These are phyloP conservation scores for Alitta virens DNA, from an alignment of 2,888 invertebrate species.

Conservation along the genomic window DNA sequence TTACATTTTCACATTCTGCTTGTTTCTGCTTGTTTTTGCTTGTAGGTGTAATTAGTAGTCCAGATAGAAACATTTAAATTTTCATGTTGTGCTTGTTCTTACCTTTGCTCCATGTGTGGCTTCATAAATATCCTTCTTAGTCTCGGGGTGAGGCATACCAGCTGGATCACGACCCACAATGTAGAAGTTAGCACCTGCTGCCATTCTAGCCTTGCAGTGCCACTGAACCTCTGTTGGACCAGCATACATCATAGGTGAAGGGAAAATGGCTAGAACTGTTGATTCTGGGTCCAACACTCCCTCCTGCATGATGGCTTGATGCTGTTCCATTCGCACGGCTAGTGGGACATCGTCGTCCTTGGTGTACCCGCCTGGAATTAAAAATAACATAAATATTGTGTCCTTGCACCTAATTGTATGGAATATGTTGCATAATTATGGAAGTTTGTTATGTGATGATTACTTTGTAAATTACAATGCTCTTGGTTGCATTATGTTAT, in stretches of 20 bases:
- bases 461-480: too few species aligned
- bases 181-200: conserved; percentile 96
- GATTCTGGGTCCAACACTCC: conserved; percentile 71
- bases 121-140: conserved; percentile 85
- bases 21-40: too few species aligned
- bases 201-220: conserved; percentile 92
- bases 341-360: conserved; percentile 98
- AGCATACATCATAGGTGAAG: conserved; percentile 99
- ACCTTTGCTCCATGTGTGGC: conserved; percentile 81
- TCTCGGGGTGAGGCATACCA: conserved; percentile 89
- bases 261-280: conserved; percentile 95
- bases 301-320: conserved; percentile 85
- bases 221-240: conserved; percentile 95
- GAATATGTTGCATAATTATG: too few species aligned
- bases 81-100: too few species aligned
- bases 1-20: too few species aligned
- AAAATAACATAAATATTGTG: too few species aligned
- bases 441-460: too few species aligned
- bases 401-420: too few species aligned
- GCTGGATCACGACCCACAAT: conserved; percentile 99
- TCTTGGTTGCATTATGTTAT: too few species aligned
- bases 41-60: too few species aligned
- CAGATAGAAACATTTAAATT: too few species aligned
- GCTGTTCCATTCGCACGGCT: conserved; percentile 84
- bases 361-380: conserved; percentile 82